Percentiles rank a stretch among this genome's conserved stretches.
Conservation (phyloP, 2,888 invertebrate genomes). For the Cylloceria caligata region DNA sequence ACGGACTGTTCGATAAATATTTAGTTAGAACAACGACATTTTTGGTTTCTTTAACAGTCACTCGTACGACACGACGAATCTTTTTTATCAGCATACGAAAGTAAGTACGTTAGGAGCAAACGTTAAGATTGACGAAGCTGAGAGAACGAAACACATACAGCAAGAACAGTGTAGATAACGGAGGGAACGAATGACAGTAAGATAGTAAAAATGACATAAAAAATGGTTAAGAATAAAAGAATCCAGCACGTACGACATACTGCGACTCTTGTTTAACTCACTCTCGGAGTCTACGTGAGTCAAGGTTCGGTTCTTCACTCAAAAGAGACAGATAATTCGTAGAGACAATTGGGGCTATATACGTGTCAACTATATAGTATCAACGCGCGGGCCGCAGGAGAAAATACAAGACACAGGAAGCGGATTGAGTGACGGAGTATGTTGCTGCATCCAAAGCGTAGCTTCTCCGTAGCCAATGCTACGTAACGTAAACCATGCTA, state of each 20-base stretch:
- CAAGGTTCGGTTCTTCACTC: conserved; percentile 10
- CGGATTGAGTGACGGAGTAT: conserved; percentile 11
- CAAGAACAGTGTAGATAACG: background rate
- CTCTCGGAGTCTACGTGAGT: conserved; percentile 12
- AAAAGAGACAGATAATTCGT: too few species aligned
- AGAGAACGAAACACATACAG: conserved; percentile 7
- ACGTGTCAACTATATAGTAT: background rate
- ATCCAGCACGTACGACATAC: conserved; percentile 9
- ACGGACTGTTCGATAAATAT: too few species aligned
- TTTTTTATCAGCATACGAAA: too few species aligned
- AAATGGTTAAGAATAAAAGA: background rate
- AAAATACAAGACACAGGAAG: background rate
- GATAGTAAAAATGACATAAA: background rate
- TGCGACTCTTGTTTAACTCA: conserved; percentile 1
- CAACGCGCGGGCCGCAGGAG: background rate
- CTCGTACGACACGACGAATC: too few species aligned
- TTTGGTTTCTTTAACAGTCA: too few species aligned
- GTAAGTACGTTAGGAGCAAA: conserved; percentile 15
- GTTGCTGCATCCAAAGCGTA: background rate
- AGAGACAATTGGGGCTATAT: too few species aligned
- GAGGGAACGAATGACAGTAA: background rate
- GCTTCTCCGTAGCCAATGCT: background rate
- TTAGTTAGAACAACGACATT: too few species aligned
- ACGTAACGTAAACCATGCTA: too few species aligned
- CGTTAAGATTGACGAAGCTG: conserved; percentile 27